These are phyloP conservation scores for Pionites leucogaster DNA, from an alignment of 2,113 vertebrate species.

Conservation along the genomic window DNA sequence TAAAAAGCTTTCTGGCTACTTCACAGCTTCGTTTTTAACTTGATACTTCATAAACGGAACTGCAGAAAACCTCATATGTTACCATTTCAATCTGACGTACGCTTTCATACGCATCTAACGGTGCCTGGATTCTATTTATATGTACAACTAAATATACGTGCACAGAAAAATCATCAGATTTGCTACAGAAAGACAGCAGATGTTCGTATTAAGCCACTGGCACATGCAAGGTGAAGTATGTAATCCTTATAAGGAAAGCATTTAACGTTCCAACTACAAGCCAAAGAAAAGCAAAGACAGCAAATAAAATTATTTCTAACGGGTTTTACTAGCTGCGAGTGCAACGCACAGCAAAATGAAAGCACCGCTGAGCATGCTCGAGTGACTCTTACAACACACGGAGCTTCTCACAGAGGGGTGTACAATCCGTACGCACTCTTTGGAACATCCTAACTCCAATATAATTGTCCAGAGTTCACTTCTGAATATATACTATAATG, in stretches of 20 bases:
- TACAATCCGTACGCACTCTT: neutral
- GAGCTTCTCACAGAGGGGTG: neutral
- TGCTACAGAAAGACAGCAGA: slow-evolving; percentile 65
- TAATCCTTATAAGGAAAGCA: slow-evolving; percentile 54
- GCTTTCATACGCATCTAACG: slow-evolving; percentile 34
- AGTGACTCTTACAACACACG: neutral
- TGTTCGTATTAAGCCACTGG: slow-evolving; percentile 70
- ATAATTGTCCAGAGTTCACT: neutral
- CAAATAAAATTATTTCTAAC: slow-evolving; percentile 38
- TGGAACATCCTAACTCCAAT: neutral
- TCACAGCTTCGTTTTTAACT: slow-evolving; percentile 33
- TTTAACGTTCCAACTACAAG: slow-evolving; percentile 26
- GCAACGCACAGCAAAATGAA: neutral
- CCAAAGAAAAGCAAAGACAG: slow-evolving; percentile 49
- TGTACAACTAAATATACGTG: slow-evolving; percentile 60
- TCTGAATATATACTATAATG: neutral
- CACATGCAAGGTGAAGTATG: slow-evolving; percentile 55
- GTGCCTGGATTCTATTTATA: slow-evolving; percentile 51
- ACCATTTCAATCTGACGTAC: slow-evolving; percentile 49
- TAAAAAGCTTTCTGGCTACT: slow-evolving; percentile 27
- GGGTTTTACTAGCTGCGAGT: slow-evolving; percentile 37
- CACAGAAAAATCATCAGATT: slow-evolving; percentile 51
- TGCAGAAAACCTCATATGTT: slow-evolving; percentile 56
- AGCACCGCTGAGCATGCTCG: neutral
- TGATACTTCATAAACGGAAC: slow-evolving; percentile 27